Percentiles rank a stretch among this genome's conserved stretches.
phyloP scores from a whole-genome alignment of 2,113 vertebrate genomes.

The Oreochromis spilurus region DNA sequence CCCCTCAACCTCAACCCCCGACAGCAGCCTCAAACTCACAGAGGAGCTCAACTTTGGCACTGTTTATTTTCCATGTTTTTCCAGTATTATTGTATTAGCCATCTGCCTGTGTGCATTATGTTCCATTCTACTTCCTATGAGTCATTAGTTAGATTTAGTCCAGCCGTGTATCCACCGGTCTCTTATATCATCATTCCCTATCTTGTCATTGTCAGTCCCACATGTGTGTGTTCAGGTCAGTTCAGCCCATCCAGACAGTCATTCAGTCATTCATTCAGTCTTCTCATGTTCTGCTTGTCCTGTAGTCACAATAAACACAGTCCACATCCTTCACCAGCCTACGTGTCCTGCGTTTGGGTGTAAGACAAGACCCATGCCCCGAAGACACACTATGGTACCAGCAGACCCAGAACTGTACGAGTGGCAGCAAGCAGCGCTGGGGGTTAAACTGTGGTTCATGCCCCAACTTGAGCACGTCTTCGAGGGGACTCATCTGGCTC shows the following conservation, averaged over 20 bases:
- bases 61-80: background rate
- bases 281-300: background rate
- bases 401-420: too few species aligned
- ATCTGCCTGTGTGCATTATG: background rate
- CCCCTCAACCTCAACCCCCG: background rate
- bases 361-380: too few species aligned
- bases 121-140: background rate
- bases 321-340: background rate
- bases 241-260: background rate
- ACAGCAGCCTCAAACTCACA: background rate
- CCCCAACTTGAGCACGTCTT: too few species aligned
- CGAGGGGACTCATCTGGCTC: too few species aligned
- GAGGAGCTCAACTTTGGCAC: background rate
- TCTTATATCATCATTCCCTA: background rate
- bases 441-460: too few species aligned
- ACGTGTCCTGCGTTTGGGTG: rapidly evolving
- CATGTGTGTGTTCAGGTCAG: background rate
- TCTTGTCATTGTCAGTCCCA: background rate
- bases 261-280: background rate
- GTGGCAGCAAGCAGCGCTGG: too few species aligned
- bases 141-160: background rate
- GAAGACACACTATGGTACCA: too few species aligned
- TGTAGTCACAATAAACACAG: background rate
- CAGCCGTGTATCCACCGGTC: background rate
- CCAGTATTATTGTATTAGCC: background rate